These are phyloP conservation scores for Phrynocephalus guinanensis DNA, from an alignment of 2,797 vertebrate species.

Conservation along the genomic window DNA sequence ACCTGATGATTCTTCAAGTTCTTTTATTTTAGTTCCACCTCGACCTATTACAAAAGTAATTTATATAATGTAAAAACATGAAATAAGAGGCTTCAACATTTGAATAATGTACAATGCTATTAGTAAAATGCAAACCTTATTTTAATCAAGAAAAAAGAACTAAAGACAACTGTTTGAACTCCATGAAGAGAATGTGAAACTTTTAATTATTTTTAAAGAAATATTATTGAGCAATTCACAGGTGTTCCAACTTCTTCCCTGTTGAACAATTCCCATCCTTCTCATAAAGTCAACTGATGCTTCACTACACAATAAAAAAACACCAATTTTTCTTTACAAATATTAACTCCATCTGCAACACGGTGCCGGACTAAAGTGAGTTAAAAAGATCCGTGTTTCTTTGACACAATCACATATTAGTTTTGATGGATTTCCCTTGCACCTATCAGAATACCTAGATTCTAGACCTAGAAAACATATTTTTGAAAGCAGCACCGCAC, in stretches of 20 bases:
- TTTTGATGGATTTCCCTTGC: background rate
- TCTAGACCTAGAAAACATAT: background rate
- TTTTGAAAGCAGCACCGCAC: background rate
- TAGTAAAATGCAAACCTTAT: background rate
- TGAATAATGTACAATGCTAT: background rate
- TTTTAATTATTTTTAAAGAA: background rate
- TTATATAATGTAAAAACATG: background rate
- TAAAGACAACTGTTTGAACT: background rate
- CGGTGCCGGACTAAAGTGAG: background rate
- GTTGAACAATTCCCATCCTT: background rate
- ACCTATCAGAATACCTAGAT: background rate
- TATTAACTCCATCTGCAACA: background rate
- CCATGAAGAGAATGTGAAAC: background rate
- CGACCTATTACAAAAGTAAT: conserved; percentile 81
- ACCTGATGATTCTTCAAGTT: conserved; percentile 86
- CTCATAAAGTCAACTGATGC: background rate
- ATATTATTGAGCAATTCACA: background rate
- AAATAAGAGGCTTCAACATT: background rate
- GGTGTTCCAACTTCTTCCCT: background rate
- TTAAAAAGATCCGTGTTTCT: background rate
- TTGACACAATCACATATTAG: background rate
- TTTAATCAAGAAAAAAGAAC: background rate
- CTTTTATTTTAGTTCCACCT: conserved; percentile 88
- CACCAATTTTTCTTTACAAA: background rate
- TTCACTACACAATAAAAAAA: background rate